Base-by-base conservation (phyloP, 2,888 invertebrate species). In the Lissonota sp. region DNA sequence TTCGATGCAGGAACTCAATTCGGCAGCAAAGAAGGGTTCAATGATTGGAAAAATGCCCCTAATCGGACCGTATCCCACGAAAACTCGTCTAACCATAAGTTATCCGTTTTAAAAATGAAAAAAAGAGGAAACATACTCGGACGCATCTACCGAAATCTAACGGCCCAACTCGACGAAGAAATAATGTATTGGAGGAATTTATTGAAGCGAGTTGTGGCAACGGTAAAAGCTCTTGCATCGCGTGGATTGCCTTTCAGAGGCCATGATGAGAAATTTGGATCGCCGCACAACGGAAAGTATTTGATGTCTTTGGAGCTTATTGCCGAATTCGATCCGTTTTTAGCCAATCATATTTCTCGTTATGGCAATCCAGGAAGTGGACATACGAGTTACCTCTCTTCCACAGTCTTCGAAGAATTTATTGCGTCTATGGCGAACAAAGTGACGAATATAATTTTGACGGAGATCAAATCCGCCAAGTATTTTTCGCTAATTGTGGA, bases 241-340 rank as follows among this genome's bases (percentile, higher is more conserved):
- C 4, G 12, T 5, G 63, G 63, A 10, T 26, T 63, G 26, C 16
- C 63, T 4, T 49, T 63, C 26, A 14, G 63, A 26, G 63, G 46
- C 26, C 5, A 10, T 5, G 26, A 3, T 26, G 86, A 86, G 77
- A 84, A 77, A 63, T 85, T 87, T 70, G 86, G 85, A 40, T 81
- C 74, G 69, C 85, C 58, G 42, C 83, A 86, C 57, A 88, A 86
- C 79, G 87, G 88, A 73, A 89, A 90, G 86, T 88, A 81, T 67
- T 58, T 64, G 40, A 87, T 85, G 83, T 53, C 80, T 74, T 81
- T 86, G 74, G 87, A 90, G 84, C 82, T 89, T 12, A 77, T 90
- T 69, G 86, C 88, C 8, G 86, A 87, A 77, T 89, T 87, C 40
- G 66, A 66, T 53, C 39, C 51, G 12, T 66, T 89, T 79, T 74